phyloP scores from a whole-genome alignment of 2,888 invertebrate genomes.

The Lepidonotus clava region DNA sequence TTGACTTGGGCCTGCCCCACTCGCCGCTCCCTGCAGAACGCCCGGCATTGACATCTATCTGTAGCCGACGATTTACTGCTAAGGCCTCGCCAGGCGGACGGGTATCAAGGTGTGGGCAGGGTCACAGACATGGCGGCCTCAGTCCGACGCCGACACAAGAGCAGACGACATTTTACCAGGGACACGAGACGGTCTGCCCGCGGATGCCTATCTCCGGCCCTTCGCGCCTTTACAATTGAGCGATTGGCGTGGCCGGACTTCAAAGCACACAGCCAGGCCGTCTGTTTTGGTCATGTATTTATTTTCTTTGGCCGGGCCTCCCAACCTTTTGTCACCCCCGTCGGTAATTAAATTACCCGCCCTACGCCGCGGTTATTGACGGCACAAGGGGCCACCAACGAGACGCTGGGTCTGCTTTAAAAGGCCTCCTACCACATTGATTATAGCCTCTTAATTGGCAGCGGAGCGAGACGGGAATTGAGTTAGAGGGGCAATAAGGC shows the following conservation, averaged over 20 bases:
- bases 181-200: background rate
- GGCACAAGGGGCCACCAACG: background rate
- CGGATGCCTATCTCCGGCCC: constrained; percentile 18
- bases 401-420: constrained; percentile 10
- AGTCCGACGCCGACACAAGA: background rate
- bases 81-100: no score
- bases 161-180: background rate
- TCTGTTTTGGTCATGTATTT: constrained; percentile 15
- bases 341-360: constrained; percentile 37
- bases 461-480: constrained; percentile 20
- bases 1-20: no score
- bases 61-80: no score
- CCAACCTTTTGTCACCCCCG: constrained; percentile 24
- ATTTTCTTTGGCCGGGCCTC: background rate
- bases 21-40: no score
- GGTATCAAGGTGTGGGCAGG: no score
- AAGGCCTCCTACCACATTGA: constrained; percentile 43
- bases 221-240: constrained; percentile 42
- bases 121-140: no score
- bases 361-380: constrained; percentile 34
- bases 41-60: no score
- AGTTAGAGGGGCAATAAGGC: constrained; percentile 38
- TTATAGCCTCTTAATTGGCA: constrained; percentile 34
- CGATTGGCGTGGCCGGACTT: constrained; percentile 13
- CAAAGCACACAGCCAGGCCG: background rate